These are phyloP conservation scores for Tautogolabrus adspersus DNA, from an alignment of 2,113 vertebrate genomes.

Conservation along the genomic window DNA sequence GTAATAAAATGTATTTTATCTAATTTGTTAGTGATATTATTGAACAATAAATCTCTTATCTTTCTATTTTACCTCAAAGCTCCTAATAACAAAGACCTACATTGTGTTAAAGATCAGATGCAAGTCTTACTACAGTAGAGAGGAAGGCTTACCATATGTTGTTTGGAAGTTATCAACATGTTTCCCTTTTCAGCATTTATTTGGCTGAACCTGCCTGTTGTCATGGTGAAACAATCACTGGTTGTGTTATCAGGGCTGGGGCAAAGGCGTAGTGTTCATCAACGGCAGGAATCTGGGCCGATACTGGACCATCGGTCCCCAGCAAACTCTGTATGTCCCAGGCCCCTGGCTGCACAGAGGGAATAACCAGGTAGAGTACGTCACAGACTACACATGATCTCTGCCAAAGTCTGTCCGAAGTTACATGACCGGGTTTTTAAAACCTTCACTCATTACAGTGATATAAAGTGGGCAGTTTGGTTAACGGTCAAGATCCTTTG, in stretches of 20 bases:
- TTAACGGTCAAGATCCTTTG: not conserved
- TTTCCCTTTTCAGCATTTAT: not conserved
- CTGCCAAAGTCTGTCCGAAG: too few species aligned
- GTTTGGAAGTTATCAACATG: not conserved
- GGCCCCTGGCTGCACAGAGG: constrained; percentile 89
- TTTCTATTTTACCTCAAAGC: not conserved
- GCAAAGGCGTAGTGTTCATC: constrained; percentile 94
- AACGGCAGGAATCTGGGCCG: constrained; percentile 93
- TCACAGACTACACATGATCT: too few species aligned
- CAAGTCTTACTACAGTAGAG: not conserved
- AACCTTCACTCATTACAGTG: not conserved
- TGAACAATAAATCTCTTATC: too few species aligned
- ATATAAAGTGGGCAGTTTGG: not conserved
- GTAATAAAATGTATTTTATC: too few species aligned
- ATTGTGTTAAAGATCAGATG: not conserved
- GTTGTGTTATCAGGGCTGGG: constrained; percentile 87
- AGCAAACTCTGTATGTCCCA: constrained; percentile 93
- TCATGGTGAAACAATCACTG: not conserved
- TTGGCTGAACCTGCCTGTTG: not conserved
- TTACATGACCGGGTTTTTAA: too few species aligned
- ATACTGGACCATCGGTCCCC: constrained; percentile 95
- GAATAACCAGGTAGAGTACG: constrained; percentile 87
- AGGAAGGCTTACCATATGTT: not conserved
- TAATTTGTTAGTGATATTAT: too few species aligned
- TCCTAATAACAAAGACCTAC: not conserved